A percentile compares a stretch with the other conserved stretches of the same genome.
These are phyloP conservation scores for Sphaeridia pumilis DNA, from an alignment of 2,888 invertebrate genomes.

Conservation along the genomic window DNA sequence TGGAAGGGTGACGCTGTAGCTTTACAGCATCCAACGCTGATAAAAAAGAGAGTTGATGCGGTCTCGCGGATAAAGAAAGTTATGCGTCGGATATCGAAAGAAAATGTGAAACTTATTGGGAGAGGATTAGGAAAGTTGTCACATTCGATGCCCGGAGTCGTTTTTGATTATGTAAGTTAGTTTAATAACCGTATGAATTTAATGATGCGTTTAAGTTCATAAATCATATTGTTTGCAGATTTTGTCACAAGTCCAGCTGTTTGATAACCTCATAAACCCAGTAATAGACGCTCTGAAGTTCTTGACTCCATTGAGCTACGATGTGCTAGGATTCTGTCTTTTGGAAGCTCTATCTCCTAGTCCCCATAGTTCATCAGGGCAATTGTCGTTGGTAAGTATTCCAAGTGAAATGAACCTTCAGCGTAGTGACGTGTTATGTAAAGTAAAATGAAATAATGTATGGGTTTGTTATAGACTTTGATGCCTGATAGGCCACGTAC, in stretches of 20 bases:
- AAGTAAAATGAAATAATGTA: not conserved
- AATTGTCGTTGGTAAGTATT: conserved; percentile 23
- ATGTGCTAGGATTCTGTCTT: conserved; percentile 88
- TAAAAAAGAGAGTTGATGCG: conserved; percentile 72
- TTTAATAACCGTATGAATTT: not conserved
- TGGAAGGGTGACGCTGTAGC: conserved; percentile 90
- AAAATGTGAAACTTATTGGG: conserved; percentile 94
- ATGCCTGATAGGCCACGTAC: conserved; percentile 42
- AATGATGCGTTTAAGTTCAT: not conserved
- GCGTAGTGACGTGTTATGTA: not conserved
- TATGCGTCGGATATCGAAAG: conserved; percentile 95
- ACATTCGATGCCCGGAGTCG: conserved; percentile 86
- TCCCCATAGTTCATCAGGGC: conserved; percentile 18
- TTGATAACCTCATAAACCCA: conserved; percentile 87
- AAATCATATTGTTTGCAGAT: conserved; percentile 42
- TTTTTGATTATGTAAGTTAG: conserved; percentile 80
- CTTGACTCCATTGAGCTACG: conserved; percentile 85
- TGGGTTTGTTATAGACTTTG: conserved; percentile 25
- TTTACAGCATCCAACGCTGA: conserved; percentile 64
- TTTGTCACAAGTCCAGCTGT: conserved; percentile 72
- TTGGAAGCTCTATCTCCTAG: conserved; percentile 70
- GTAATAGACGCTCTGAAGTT: conserved; percentile 97
- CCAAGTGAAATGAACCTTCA: not conserved
- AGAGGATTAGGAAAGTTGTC: conserved; percentile 91
- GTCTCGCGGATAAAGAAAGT: conserved; percentile 87